These are phyloP conservation scores for Falco columbarius DNA, from an alignment of 2,797 vertebrate species.

Conservation along the genomic window DNA sequence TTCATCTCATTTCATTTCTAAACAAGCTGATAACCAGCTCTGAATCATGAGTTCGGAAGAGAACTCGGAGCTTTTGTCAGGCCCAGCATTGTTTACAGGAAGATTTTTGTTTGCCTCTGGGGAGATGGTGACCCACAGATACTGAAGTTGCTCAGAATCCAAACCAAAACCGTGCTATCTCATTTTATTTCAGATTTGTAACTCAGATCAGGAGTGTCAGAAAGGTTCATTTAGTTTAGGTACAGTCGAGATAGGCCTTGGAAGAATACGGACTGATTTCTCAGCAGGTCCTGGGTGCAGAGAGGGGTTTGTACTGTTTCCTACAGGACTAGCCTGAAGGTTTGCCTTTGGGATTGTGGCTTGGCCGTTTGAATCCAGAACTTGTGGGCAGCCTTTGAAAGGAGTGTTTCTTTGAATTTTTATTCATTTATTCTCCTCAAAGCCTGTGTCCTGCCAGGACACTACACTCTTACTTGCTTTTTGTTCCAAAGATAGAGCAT, in stretches of 20 bases:
- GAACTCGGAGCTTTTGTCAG: background rate
- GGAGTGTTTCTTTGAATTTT: background rate
- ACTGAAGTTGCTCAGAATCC: background rate
- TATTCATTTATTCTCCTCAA: background rate
- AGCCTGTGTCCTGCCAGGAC: background rate
- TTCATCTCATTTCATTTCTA: conserved; percentile 30
- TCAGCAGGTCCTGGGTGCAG: background rate
- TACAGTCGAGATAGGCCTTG: background rate
- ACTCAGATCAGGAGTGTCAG: background rate
- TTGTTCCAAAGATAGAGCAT: background rate
- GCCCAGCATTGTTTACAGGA: background rate
- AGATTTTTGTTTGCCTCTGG: background rate
- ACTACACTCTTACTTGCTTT: background rate
- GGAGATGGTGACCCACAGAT: background rate
- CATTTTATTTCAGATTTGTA: background rate
- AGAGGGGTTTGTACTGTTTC: background rate
- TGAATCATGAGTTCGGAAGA: conserved; percentile 8
- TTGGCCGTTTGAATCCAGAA: background rate
- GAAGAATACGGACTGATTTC: background rate
- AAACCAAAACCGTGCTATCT: background rate
- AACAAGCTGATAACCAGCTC: conserved; percentile 6
- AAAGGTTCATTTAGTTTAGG: background rate
- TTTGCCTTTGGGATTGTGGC: background rate
- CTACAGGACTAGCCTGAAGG: background rate
- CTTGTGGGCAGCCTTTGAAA: background rate